Evolutionary conservation across 2,888 invertebrate genomes (phyloP).

Genomic region (Silvanus unidentatus): DNA sequence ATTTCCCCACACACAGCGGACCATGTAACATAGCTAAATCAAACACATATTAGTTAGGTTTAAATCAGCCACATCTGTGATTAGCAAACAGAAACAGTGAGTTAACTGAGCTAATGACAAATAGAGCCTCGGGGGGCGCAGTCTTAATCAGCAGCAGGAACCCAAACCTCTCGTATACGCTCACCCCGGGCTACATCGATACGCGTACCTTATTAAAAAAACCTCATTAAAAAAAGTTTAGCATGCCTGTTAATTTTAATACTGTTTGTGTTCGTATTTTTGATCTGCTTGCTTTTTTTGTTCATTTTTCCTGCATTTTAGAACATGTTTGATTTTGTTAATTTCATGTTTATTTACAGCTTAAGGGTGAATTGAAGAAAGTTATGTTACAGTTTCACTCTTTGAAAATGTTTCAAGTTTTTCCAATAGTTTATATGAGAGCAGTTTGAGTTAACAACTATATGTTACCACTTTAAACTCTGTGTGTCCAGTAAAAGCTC

Average conservation of each 20-base stretch:
- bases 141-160: slow-evolving; percentile 39
- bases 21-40: slow-evolving; percentile 28
- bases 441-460: no score
- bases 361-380: not conserved
- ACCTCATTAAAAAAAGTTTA: slow-evolving; percentile 34
- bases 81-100: slow-evolving; percentile 46
- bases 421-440: no score
- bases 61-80: slow-evolving; percentile 43
- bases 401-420: no score
- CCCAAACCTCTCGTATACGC: slow-evolving; percentile 14
- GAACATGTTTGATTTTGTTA: slow-evolving; percentile 21
- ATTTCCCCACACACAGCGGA: slow-evolving; percentile 16
- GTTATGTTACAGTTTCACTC: no score
- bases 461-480: no score
- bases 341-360: slow-evolving; percentile 1
- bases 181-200: slow-evolving; percentile 36
- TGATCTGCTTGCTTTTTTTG: slow-evolving; percentile 22
- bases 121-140: slow-evolving; percentile 40
- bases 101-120: slow-evolving; percentile 46
- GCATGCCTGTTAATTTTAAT: slow-evolving; percentile 30
- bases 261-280: slow-evolving; percentile 30
- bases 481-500: no score
- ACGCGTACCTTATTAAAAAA: slow-evolving; percentile 33
- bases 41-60: slow-evolving; percentile 24
- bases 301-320: slow-evolving; percentile 26